These are phyloP conservation scores for Actinostola sp. DNA, from an alignment of 92 coral and sea anemone species.

Conservation along the genomic window DNA sequence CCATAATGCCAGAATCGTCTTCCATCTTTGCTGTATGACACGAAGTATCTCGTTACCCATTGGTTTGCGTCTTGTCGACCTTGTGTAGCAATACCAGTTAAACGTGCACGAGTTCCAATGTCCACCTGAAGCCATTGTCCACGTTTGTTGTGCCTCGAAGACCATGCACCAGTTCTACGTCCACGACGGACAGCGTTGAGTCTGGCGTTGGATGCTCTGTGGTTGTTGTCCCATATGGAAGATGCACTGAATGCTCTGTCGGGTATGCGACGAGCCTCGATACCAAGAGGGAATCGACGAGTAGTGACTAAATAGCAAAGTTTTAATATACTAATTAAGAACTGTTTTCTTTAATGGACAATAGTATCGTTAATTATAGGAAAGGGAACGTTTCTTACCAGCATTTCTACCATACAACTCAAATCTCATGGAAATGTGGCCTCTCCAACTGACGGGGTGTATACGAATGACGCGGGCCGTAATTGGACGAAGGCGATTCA, in stretches of 20 bases:
- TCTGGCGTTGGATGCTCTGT: conserved; percentile 72
- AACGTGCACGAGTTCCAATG: conserved; percentile 58
- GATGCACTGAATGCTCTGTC: conserved; percentile 60
- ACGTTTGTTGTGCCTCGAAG: conserved; percentile 54
- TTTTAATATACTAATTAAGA: not conserved
- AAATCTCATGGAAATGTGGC: conserved; percentile 70
- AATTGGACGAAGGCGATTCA: conserved; percentile 59
- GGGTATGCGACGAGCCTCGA: conserved; percentile 45
- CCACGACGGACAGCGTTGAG: conserved; percentile 70
- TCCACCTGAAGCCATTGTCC: conserved; percentile 80
- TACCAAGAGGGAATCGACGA: conserved; percentile 51
- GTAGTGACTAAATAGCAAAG: not conserved
- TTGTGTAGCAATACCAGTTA: conserved; percentile 68
- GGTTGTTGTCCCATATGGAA: conserved; percentile 69
- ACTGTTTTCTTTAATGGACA: conserved; percentile 1
- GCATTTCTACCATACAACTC: conserved; percentile 70
- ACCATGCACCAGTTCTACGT: conserved; percentile 78
- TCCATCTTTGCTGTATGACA: conserved; percentile 56
- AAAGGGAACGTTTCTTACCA: conserved; percentile 52
- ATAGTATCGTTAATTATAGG: not conserved
- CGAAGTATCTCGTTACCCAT: conserved; percentile 59
- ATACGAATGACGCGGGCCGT: conserved; percentile 55
- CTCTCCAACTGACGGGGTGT: conserved; percentile 58
- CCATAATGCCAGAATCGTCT: conserved; percentile 57
- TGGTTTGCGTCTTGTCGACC: conserved; percentile 58